Conservation (phyloP, 2,797 vertebrate species). For the Pterois miles region DNA sequence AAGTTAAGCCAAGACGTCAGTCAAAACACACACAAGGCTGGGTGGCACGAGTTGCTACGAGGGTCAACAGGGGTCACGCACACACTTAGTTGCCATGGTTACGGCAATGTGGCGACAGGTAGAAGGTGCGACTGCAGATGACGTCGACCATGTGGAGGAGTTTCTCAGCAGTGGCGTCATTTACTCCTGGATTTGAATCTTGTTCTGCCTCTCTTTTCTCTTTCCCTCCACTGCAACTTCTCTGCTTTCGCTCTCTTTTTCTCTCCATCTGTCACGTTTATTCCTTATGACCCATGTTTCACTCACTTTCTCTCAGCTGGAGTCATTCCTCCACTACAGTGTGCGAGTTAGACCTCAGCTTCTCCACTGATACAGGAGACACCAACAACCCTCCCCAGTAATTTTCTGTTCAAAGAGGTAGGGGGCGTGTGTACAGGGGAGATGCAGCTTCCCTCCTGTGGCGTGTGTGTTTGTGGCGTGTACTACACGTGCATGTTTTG, state of each 20-base stretch:
- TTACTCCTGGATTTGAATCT: conserved; percentile 59
- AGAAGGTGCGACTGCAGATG: conserved; percentile 45
- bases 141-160: conserved; percentile 61
- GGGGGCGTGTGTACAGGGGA: conserved; percentile 31
- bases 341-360: conserved; percentile 13
- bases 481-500: conserved; percentile 12
- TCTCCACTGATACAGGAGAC: conserved; percentile 16
- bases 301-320: not conserved
- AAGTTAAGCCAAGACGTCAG: conserved; percentile 5
- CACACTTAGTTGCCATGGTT: conserved; percentile 51
- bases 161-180: conserved; percentile 76
- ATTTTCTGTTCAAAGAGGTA: conserved; percentile 38
- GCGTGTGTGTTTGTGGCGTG: conserved; percentile 23
- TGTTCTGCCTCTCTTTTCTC: not conserved
- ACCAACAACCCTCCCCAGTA: conserved; percentile 5
- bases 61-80: conserved; percentile 1
- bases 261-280: not conserved
- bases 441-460: conserved; percentile 27
- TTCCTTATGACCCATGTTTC: not conserved
- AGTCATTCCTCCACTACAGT: conserved; percentile 25
- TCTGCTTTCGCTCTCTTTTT: not conserved
- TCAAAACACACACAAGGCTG: conserved; percentile 54
- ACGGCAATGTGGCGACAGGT: conserved; percentile 16
- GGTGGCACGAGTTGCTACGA: conserved; percentile 34
- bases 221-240: not conserved